phyloP scores from a whole-genome alignment of 2,113 vertebrate species.

The Tylochromis polylepis region DNA sequence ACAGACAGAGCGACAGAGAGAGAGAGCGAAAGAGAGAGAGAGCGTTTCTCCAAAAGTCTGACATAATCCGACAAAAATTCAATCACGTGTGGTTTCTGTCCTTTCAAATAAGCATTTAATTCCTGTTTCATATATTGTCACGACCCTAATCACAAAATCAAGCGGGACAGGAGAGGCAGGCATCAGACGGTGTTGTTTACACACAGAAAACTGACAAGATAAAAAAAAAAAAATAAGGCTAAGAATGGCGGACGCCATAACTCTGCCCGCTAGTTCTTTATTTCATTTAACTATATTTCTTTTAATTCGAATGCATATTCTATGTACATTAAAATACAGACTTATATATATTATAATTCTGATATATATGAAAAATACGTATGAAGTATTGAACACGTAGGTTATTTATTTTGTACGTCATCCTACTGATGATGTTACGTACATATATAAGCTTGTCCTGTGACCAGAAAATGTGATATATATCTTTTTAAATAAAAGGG shows the following conservation, averaged over 20 bases:
- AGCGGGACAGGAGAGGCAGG: slow-evolving; percentile 8
- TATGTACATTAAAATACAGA: neutral
- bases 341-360: neutral
- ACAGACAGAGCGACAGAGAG: accelerated
- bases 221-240: neutral
- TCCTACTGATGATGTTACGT: neutral
- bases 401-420: neutral
- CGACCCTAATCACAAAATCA: slow-evolving; percentile 45
- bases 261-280: neutral
- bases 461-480: neutral
- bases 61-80: slow-evolving; percentile 71
- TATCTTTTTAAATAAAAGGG: neutral
- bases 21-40: neutral
- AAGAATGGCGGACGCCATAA: neutral
- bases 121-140: slow-evolving; percentile 52
- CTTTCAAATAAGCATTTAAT: slow-evolving; percentile 72
- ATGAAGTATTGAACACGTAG: neutral
- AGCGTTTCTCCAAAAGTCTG: slow-evolving; percentile 49
- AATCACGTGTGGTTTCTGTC: slow-evolving; percentile 70
- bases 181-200: neutral
- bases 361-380: neutral
- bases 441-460: neutral
- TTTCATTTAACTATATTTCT: too few relatives aligned
- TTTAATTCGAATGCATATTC: neutral
- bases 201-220: neutral